phyloP scores from a whole-genome alignment of 2,797 vertebrate species.

The Lagodon rhomboides region DNA sequence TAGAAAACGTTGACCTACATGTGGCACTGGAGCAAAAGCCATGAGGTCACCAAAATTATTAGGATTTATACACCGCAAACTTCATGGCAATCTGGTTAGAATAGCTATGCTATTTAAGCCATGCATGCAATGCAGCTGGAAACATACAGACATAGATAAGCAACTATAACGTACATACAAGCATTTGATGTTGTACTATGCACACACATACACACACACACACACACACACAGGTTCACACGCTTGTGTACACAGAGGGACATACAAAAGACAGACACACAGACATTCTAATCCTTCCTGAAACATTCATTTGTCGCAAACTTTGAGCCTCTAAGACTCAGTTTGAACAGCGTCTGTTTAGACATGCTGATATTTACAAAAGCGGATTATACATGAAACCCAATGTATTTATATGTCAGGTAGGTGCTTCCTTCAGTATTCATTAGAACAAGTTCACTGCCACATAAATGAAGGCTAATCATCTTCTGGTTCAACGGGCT shows the following conservation, averaged over 20 bases:
- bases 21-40: not conserved
- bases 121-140: not conserved
- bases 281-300: not conserved
- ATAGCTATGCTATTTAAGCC: too few relatives aligned
- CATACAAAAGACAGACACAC: not conserved
- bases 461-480: not conserved
- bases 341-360: not conserved
- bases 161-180: not conserved
- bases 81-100: not conserved
- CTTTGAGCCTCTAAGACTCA: not conserved
- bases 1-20: not conserved
- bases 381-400: not conserved
- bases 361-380: not conserved
- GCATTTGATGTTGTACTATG: not conserved
- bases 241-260: not conserved
- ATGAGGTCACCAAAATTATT: not conserved
- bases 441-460: not conserved
- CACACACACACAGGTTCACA: not conserved
- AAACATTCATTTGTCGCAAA: not conserved
- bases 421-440: not conserved
- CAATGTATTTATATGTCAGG: not conserved
- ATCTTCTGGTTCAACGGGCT: not conserved
- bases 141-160: not conserved
- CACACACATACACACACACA: too few relatives aligned
- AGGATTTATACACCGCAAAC: not conserved